Base-by-base conservation (phyloP, 1,140 invertebrate species). In the Lordiphosa mommai region DNA sequence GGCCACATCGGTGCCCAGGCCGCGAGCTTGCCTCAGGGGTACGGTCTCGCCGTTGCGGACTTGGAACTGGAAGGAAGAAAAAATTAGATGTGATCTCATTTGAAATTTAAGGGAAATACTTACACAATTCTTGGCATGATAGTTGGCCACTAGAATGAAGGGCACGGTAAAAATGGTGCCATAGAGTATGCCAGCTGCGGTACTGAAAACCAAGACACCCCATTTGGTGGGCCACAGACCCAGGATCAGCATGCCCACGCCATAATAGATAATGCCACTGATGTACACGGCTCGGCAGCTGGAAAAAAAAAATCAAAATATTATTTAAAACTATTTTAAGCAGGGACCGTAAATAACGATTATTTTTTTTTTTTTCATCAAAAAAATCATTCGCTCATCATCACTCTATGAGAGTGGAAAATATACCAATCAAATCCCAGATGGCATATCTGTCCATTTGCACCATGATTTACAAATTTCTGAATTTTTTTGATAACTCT, bases 151-250 rank as follows among this genome's bases (percentile, higher is more conserved):
- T 20, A 96, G 82, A n/a, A 96, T 89, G 77, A 96, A 96, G 9
- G 95, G 95, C 92, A 96, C 95, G 0, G 95, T 96, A 61, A 96
- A 96, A 3, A 96, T 88, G 0, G 95, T 96, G 2, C 95, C 94
- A 79, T 96, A 96, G 92, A 96, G 94, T 13, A 96, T 92, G 0
- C 95, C 95, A 3, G 94, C 94, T 1, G 93, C 92, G 79, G 92
- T 92, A 1, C 94, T 95, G 53, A 95, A 94, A 0, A 94, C 44
- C 7, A 95, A 91, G 1, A 94, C 94, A n/a, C 92, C 93, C 49
- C 90, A 89, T 43, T 91, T 92, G 51, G 93, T 92, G 44, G 92
- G 91, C 5, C 91, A 90, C 2, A 93, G 40, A 0, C 93, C 94
- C 91, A 96, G 92, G 17, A 94, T 77, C 37, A 94, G 89, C 94